These are phyloP conservation scores for Limnephilus lunatus DNA, from an alignment of 2,888 invertebrate species.

Conservation along the genomic window DNA sequence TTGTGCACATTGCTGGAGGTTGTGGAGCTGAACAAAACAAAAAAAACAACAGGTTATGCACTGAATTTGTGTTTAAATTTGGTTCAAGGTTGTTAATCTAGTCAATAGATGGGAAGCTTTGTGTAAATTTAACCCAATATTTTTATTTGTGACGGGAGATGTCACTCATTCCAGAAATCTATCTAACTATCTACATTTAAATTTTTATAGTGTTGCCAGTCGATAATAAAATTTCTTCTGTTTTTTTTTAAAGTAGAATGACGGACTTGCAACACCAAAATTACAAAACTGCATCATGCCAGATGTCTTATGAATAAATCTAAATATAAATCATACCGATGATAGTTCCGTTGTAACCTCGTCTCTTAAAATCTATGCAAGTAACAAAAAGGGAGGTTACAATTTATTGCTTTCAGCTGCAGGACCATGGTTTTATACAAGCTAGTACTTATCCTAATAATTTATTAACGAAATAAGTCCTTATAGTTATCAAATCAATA, in stretches of 20 bases:
- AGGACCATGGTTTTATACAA: not conserved
- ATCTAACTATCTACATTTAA: not conserved
- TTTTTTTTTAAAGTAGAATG: no score
- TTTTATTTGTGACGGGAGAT: not conserved
- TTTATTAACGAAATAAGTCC: not conserved
- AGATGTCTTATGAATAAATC: no score
- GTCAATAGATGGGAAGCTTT: not conserved
- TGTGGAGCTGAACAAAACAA: slow-evolving; percentile 78
- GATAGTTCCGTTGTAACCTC: not conserved
- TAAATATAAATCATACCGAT: no score
- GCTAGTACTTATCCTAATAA: not conserved
- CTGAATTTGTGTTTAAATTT: not conserved
- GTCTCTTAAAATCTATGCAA: not conserved
- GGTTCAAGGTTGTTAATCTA: not conserved
- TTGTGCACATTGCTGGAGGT: slow-evolving; percentile 80
- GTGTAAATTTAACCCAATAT: not conserved
- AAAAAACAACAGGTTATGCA: slow-evolving; percentile 4
- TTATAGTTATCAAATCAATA: not conserved
- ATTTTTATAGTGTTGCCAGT: not conserved
- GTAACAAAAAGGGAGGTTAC: not conserved
- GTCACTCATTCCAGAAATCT: not conserved
- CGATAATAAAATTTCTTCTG: not conserved
- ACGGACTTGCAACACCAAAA: not conserved
- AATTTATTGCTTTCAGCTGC: not conserved
- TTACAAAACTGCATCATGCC: no score